Base-by-base conservation (phyloP, 1,140 invertebrate genomes). In the Calephelis virginiensis region DNA sequence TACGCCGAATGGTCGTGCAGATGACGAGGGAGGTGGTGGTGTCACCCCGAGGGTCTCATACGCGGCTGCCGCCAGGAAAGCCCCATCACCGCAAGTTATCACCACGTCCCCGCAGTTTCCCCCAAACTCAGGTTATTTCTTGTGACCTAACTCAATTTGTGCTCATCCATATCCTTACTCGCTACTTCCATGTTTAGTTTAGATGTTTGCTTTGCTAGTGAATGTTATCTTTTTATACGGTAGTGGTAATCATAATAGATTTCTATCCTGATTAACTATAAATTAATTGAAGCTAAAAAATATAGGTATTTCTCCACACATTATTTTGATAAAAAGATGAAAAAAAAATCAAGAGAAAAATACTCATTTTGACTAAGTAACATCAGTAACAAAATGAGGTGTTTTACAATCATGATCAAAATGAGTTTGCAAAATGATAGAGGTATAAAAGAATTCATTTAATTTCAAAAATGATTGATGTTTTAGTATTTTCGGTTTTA, bases 1-100 rank as follows among this genome's bases (percentile, higher is more conserved):
- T 66, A 82, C 81, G 61, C 85, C 83, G 45, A 91, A 89, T 70
- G 89, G 85, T 11, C 86, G 84, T 43, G 86, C 81, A 2, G 86
- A 89, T 70, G 89, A 89, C 71, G 86, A 89, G 63, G 86, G 88
- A 45, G 86, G 86, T 64, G 88, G 88, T 69, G 78, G 73, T 47
- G 77, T 60, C 61, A 71, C 60, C 37, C 81, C 87, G 61, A 82
- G 85, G 64, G 89, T 85, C 43, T 91, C 89, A 10, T 91, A 91
- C 66, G 88, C 88, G 43, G 88, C 88, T 48, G 88, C 88, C 13
- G 86, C 89, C 60, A 80, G 85, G 63, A 90, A 89, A 73, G 82
- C 84, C n/a, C 70, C 78, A 48, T 86, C 88, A 49, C 83, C 85
- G 64, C 81, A 80, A 48, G 70, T 73, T 66, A 82, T 76, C 70